phyloP scores from a whole-genome alignment of 2,888 invertebrate genomes.

The Glomeris marginata region DNA sequence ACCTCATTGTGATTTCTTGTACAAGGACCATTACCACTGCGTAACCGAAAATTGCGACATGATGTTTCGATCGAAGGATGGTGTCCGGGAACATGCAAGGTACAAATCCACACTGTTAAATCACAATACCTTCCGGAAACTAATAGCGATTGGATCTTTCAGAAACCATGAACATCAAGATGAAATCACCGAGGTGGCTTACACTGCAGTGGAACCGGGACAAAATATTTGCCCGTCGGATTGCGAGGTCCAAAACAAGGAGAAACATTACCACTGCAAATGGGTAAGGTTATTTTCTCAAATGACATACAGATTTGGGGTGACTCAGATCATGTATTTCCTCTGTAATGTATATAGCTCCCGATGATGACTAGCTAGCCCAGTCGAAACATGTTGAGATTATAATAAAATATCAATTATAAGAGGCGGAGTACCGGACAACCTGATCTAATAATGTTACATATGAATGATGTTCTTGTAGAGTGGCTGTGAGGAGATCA shows the following conservation, averaged over 20 bases:
- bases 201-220: slow-evolving; percentile 45
- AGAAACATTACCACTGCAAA: slow-evolving; percentile 76
- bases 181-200: slow-evolving; percentile 62
- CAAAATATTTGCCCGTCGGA: slow-evolving; percentile 44
- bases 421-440: no score
- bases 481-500: slow-evolving; percentile 66
- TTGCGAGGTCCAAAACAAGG: slow-evolving; percentile 55
- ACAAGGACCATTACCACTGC: slow-evolving; percentile 78
- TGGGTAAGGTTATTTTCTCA: slow-evolving; percentile 66
- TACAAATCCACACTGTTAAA: slow-evolving; percentile 16
- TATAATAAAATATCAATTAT: no score
- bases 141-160: slow-evolving; percentile 9
- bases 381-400: no score
- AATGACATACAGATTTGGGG: no score
- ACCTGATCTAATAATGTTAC: no score
- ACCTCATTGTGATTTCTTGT: slow-evolving; percentile 43
- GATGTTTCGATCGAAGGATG: slow-evolving; percentile 43
- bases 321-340: no score
- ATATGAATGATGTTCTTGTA: slow-evolving; percentile 23
- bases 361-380: no score
- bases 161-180: slow-evolving; percentile 74
- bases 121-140: neutral
- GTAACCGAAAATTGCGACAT: slow-evolving; percentile 58
- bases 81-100: slow-evolving; percentile 69
- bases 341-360: no score